phyloP scores from a whole-genome alignment of 2,888 invertebrate genomes.

The Phania funesta region DNA sequence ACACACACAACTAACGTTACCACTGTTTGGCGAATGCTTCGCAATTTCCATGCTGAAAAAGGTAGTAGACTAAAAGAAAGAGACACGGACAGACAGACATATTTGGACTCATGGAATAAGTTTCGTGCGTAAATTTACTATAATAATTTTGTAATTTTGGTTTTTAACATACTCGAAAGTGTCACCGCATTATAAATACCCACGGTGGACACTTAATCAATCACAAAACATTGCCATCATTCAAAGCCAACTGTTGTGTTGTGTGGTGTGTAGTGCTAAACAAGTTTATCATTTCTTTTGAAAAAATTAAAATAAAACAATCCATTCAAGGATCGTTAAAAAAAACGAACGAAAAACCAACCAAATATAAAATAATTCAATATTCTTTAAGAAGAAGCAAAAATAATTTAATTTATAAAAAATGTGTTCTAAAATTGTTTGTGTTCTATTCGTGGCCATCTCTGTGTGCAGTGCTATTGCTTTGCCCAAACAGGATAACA shows the following conservation, averaged over 20 bases:
- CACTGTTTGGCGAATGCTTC: neutral
- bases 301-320: conserved; percentile 42
- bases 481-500: conserved; percentile 78
- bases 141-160: conserved; percentile 23
- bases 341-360: conserved; percentile 33
- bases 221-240: conserved; percentile 78
- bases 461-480: conserved; percentile 74
- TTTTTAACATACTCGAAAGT: conserved; percentile 35
- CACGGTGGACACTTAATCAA: conserved; percentile 77
- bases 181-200: conserved; percentile 76
- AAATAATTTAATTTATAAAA: conserved; percentile 65
- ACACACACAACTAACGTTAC: neutral
- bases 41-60: conserved; percentile 16
- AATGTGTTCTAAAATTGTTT: conserved; percentile 79
- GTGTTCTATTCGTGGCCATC: conserved; percentile 77
- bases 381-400: conserved; percentile 39
- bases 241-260: conserved; percentile 75
- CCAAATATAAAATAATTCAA: conserved; percentile 43
- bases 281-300: conserved; percentile 44
- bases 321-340: conserved; percentile 44
- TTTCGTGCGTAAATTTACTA: conserved; percentile 21
- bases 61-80: neutral
- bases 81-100: conserved; percentile 10
- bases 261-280: conserved; percentile 72
- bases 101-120: conserved; percentile 65